phyloP scores from a whole-genome alignment of 1,140 invertebrate species.

The Drosophila pseudoananassae region DNA sequence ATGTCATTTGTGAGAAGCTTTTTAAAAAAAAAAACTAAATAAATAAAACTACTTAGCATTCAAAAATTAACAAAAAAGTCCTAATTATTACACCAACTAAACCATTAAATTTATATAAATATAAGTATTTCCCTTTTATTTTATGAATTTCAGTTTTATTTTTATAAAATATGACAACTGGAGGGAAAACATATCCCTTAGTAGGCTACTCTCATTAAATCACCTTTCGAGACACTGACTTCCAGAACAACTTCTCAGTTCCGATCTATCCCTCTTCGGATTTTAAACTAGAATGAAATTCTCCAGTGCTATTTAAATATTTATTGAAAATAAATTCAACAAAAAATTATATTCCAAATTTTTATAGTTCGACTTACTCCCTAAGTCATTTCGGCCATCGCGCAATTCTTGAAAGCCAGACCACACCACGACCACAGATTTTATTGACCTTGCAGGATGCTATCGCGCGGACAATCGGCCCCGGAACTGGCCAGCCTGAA shows the following conservation, averaged over 20 bases:
- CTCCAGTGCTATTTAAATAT: constrained; percentile 14
- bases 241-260: neutral
- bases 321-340: neutral
- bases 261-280: constrained; percentile 9
- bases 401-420: neutral
- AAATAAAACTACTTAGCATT: no score
- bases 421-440: neutral
- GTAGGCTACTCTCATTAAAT: neutral
- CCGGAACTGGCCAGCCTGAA: constrained; percentile 15
- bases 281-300: constrained; percentile 64
- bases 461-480: constrained; percentile 46
- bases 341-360: neutral
- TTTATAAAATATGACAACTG: no score
- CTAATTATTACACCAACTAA: no score
- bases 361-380: neutral
- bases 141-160: no score
- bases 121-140: no score
- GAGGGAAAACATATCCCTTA: neutral
- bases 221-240: neutral
- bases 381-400: no score
- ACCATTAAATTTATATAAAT: no score
- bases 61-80: no score
- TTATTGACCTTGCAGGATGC: constrained; percentile 33
- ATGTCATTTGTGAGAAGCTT: no score
- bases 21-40: no score